Conservation (phyloP, 2,888 invertebrate species). For the Desoria tigrina region DNA sequence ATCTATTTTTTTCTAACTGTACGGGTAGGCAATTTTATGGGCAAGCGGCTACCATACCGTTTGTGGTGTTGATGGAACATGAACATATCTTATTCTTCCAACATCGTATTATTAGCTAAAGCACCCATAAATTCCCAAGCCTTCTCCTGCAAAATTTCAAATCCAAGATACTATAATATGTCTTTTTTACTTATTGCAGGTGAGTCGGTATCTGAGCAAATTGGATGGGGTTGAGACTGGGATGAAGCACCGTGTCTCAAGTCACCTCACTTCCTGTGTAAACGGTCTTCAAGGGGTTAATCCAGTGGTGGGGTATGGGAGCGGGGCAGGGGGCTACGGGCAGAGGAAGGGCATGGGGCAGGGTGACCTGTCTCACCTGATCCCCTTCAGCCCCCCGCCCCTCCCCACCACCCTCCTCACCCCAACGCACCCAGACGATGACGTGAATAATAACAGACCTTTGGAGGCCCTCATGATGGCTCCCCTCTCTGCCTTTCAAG, state of each 20-base stretch:
- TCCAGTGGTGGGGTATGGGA: slow-evolving; percentile 56
- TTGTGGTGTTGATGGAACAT: too few species aligned
- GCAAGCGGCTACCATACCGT: too few species aligned
- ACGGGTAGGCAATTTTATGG: too few species aligned
- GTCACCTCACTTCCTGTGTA: slow-evolving; percentile 68
- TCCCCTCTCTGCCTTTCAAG: too few species aligned
- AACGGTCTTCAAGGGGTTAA: slow-evolving; percentile 63
- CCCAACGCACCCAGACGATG: slow-evolving; percentile 19
- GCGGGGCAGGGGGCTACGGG: too few species aligned
- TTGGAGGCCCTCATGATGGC: too few species aligned
- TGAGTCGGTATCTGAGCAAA: slow-evolving; percentile 68
- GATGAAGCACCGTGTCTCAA: slow-evolving; percentile 66
- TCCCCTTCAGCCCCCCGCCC: slow-evolving; percentile 24
- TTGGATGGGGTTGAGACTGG: slow-evolving; percentile 67
- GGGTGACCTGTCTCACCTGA: slow-evolving; percentile 30
- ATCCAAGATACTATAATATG: too few species aligned
- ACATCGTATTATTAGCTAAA: neutral
- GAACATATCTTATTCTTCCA: neutral
- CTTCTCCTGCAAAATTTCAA: too few species aligned
- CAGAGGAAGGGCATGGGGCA: too few species aligned
- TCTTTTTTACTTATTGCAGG: too few species aligned
- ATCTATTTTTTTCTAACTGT: too few species aligned
- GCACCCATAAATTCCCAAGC: too few species aligned
- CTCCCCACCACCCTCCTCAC: slow-evolving; percentile 17
- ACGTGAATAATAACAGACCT: slow-evolving; percentile 34